Evolutionary conservation across 1,140 invertebrate species (phyloP), one percentile per base, ranked within the genome.

Genomic region (Drosophila jambulina): DNA sequence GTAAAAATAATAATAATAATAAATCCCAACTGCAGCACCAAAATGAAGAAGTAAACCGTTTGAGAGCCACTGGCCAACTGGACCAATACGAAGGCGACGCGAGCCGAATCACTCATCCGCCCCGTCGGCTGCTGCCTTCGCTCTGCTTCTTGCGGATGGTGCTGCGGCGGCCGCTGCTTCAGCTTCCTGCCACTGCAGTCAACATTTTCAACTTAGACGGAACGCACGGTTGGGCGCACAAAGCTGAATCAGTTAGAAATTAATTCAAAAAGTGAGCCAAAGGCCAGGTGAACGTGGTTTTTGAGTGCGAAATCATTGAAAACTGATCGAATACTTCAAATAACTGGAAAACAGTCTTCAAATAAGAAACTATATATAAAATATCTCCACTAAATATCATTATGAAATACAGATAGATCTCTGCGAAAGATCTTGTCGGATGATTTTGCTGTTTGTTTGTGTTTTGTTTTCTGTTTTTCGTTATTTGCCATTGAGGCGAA

Each of bases 161-260:
- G 38, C 62, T 61, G 40, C 40, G 62, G n/a, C 53, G 27, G 53
- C 42, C 61, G 61, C 45, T 48, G 45, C 58, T 53, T 54, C 46
- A 40, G 32, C 57, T 78, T 70, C 43, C 43, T 59, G 59, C 42
- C 69, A 80, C 75, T 63, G 68, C 84, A 87, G 84, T 87, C 84
- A 75, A 71, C 64, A 71, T 78, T 64, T 87, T 84, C 54, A 56
- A 60, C 78, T 88, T 69, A 80, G 59, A 84, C 84, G 72, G 60
- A 78, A 54, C 85, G 65, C 84, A 87, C 80, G 80, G 42, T 80
- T 88, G 17, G 72, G 42, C 84, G 84, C 64, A 80, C 53, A 15
- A 42, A 72, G 45, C 62, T 49, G 40, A 13, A 45, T 53, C 38
- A 57, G 32, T 46, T 61, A 17, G 23, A 60, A 48, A 32, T 59